Evolutionary conservation across 1,140 invertebrate species (phyloP).

Genomic region (Chironomus striatipennis): DNA sequence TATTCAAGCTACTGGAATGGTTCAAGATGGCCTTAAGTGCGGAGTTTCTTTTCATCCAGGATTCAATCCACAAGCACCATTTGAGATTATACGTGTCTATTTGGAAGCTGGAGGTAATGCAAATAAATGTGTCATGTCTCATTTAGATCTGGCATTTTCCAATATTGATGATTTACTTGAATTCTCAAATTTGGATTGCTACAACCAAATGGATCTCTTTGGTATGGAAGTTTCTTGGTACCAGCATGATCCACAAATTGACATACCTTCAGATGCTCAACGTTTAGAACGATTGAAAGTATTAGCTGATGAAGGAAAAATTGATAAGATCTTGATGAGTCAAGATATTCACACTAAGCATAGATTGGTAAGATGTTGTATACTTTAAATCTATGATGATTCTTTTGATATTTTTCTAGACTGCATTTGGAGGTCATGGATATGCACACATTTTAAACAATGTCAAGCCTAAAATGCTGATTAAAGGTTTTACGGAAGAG

Average conservation of each 20-base stretch:
- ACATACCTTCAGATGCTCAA: conserved; percentile 75
- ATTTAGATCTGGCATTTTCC: conserved; percentile 67
- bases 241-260: conserved; percentile 52
- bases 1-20: conserved; percentile 57
- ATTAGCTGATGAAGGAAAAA: conserved; percentile 54
- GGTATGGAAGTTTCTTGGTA: conserved; percentile 72
- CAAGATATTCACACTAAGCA: conserved; percentile 80
- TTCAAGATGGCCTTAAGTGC: conserved; percentile 55
- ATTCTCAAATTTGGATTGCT: conserved; percentile 62
- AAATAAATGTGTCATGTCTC: conserved; percentile 69
- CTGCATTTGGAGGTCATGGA: too few species aligned
- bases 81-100: conserved; percentile 68
- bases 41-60: conserved; percentile 80
- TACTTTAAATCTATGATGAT: too few species aligned
- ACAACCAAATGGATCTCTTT: conserved; percentile 76
- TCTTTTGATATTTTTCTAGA: too few species aligned
- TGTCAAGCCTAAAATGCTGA: neutral
- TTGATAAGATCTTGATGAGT: conserved; percentile 59
- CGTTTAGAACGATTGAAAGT: conserved; percentile 54
- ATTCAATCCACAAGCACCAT: conserved; percentile 56
- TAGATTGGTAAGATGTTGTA: conserved; percentile 58
- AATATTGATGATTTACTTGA: conserved; percentile 54
- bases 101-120: conserved; percentile 67
- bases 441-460: neutral
- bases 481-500: neutral